These are phyloP conservation scores for Aricia agestis DNA, from an alignment of 1,140 invertebrate species.

Conservation along the genomic window DNA sequence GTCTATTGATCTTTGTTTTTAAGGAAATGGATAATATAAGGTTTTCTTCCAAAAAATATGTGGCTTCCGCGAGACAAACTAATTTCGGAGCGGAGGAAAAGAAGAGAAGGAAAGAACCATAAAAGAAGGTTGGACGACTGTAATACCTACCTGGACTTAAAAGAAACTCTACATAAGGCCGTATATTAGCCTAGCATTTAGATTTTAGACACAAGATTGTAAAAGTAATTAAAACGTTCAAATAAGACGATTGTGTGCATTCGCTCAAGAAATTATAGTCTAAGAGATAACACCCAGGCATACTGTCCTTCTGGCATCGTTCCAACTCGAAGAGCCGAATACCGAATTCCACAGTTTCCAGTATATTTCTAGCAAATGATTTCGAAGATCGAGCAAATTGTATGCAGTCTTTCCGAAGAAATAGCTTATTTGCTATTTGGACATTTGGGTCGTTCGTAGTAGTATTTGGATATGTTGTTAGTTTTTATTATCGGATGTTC, in stretches of 20 bases:
- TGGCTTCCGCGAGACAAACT: no score
- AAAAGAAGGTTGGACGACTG: no score
- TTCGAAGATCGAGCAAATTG: background rate
- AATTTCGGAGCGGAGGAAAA: no score
- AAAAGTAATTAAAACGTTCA: constrained; percentile 15
- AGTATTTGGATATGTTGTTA: background rate
- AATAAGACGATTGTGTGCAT: background rate
- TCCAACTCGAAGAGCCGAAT: no score
- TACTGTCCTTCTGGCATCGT: background rate
- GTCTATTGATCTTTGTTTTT: no score
- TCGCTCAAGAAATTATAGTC: background rate
- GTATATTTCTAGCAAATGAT: background rate
- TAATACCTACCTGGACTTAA: no score
- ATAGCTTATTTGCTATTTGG: background rate
- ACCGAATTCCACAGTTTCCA: background rate
- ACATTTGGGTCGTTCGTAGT: no score
- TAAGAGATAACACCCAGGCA: background rate
- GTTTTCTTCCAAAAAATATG: no score
- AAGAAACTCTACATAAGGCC: no score
- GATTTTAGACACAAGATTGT: constrained; percentile 1
- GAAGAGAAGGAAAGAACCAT: no score
- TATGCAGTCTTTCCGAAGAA: background rate
- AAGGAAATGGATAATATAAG: no score
- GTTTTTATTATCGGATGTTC: background rate
- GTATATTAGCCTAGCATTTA: no score